Percentiles rank a stretch among this genome's conserved stretches.
These are phyloP conservation scores for Chelonus formosanus DNA, from an alignment of 2,888 invertebrate species.

Conservation along the genomic window DNA sequence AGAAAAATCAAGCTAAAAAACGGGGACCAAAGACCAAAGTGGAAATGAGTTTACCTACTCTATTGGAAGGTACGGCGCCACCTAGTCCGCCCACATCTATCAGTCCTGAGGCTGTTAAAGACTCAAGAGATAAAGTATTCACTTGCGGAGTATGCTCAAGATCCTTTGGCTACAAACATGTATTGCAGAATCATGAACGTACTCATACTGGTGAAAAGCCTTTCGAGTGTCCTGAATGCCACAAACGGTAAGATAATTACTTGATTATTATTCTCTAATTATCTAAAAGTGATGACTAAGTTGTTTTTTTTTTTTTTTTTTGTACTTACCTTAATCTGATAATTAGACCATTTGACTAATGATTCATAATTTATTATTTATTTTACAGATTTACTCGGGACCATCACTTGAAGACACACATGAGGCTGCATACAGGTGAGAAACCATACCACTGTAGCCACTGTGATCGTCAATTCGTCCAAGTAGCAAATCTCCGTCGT, in stretches of 20 bases:
- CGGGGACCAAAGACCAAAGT: slow-evolving; percentile 66
- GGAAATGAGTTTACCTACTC: slow-evolving; percentile 44
- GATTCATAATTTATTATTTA: neutral
- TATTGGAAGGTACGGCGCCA: slow-evolving; percentile 61
- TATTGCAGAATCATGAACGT: slow-evolving; percentile 91
- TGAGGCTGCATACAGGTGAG: slow-evolving; percentile 91
- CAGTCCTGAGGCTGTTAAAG: slow-evolving; percentile 58
- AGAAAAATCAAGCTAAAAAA: slow-evolving; percentile 65
- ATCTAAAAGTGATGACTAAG: no score
- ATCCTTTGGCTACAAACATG: slow-evolving; percentile 93
- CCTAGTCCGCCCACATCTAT: slow-evolving; percentile 67
- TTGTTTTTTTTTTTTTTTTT: neutral
- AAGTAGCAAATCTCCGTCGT: slow-evolving; percentile 89
- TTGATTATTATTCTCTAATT: no score
- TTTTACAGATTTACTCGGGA: slow-evolving; percentile 80
- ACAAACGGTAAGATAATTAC: slow-evolving; percentile 71
- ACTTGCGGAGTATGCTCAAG: slow-evolving; percentile 88
- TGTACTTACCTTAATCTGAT: neutral
- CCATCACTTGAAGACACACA: slow-evolving; percentile 92
- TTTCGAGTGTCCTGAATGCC: slow-evolving; percentile 90
- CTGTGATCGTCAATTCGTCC: slow-evolving; percentile 92
- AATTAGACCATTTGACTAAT: no score
- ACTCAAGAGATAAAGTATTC: slow-evolving; percentile 80
- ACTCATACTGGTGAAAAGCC: slow-evolving; percentile 96
- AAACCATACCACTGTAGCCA: slow-evolving; percentile 92